Base-by-base conservation (phyloP, 2,888 invertebrate species). In the Nomada hirtipes region DNA sequence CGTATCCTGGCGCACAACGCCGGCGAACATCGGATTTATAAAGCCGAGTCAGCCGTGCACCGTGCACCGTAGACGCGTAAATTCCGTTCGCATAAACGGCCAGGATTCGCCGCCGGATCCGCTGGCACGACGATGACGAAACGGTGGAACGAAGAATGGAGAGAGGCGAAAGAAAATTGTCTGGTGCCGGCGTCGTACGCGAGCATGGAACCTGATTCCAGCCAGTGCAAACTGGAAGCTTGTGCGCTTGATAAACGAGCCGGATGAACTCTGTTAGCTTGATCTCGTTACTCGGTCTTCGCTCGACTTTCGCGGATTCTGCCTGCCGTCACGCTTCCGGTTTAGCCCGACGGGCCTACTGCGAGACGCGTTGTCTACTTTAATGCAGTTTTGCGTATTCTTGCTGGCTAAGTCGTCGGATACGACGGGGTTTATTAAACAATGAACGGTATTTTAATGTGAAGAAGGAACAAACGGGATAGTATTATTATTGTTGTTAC, bases 11-110 rank as follows among this genome's bases (percentile, higher is more conserved):
- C 89, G 84, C 89, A 87, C 88, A 86, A 88, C 87, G 83, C 73
- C 83, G 76, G 53, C 86, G 87, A 88, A 90, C 90, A 88, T 89
- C 85, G 88, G 89, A 90, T 91, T 91, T 91, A 89, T 90, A 89
- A 87, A 88, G 84, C 84, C 76, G 74, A 83, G 82, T 79, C 86
- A 77, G 82, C 76, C 84, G 72, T 76, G 75, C 76, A 75, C 76
- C 76, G 59, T 72, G 78, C 82, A 77, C 74, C 83, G 81, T 74
- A 72, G 85, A 82, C 83, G 83, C 84, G 89, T 79, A 84, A 89
- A 88, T 86, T 88, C 85, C 82, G 69, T 69, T 72, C 84, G 64
- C 79, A 60, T 82, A 72, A 76, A 87, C 79, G 79, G 77, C 75
- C 79, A 36, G 57, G 59, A 47, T 36, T 36, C 36, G 36, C 47